Conservation (phyloP, 2,113 vertebrate species). For the Apus apus region DNA sequence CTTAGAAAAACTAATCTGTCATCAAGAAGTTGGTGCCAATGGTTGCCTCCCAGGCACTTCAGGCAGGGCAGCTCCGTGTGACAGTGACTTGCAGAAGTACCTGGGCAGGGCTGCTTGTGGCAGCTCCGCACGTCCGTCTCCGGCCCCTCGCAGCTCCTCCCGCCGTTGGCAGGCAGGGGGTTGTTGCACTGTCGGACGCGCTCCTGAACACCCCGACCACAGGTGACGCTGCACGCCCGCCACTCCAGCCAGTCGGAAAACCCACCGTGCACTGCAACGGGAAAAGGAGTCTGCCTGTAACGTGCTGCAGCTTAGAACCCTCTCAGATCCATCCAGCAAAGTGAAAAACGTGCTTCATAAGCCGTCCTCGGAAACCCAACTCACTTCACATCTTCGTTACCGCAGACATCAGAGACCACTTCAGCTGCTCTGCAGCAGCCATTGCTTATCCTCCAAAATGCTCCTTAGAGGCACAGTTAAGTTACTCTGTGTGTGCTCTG, state of each 20-base stretch:
- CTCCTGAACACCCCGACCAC: slow-evolving; percentile 86
- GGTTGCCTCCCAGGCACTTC: not conserved
- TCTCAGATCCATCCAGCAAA: not conserved
- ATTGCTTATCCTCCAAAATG: not conserved
- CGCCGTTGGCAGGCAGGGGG: slow-evolving; percentile 91
- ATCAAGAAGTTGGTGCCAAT: not conserved
- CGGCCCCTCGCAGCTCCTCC: slow-evolving; percentile 80
- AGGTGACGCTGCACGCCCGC: slow-evolving; percentile 89
- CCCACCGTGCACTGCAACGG: slow-evolving; percentile 87
- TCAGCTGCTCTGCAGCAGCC: not conserved
- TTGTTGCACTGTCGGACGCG: slow-evolving; percentile 87
- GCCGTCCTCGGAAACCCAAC: not conserved
- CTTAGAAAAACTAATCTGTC: not conserved
- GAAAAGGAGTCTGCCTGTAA: not conserved
- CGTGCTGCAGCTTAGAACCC: not conserved
- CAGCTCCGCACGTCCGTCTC: slow-evolving; percentile 81
- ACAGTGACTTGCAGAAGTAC: slow-evolving; percentile 53
- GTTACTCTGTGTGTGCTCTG: fast-evolving
- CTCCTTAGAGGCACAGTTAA: not conserved
- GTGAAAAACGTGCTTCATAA: not conserved
- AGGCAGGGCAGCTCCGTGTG: not conserved
- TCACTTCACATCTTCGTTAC: fast-evolving
- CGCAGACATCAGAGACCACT: not conserved
- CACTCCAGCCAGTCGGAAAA: slow-evolving; percentile 92
- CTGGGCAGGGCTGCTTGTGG: slow-evolving; percentile 88